A percentile compares a stretch with the other conserved stretches of the same genome.
Conservation (phyloP, 2,888 invertebrate species). For the Eledone cirrhosa region DNA sequence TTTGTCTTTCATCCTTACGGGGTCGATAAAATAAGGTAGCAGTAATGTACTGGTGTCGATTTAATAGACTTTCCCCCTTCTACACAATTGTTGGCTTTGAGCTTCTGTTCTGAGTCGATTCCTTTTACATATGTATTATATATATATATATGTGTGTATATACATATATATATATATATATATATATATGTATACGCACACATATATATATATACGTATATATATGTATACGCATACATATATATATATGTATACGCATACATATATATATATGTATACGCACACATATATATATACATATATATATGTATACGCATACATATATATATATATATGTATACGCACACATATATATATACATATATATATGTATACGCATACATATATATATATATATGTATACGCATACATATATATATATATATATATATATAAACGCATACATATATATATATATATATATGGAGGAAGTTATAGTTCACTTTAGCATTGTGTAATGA, state of each 20-base stretch:
- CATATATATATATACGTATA: too few relatives aligned
- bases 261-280: constrained; percentile 4
- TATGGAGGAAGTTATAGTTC: too few relatives aligned
- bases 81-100: too few relatives aligned
- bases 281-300: neutral
- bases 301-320: neutral
- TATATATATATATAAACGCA: neutral
- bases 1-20: too few relatives aligned
- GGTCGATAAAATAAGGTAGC: too few relatives aligned
- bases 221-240: constrained; percentile 18
- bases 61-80: too few relatives aligned
- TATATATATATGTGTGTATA: neutral
- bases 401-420: neutral
- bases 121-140: neutral
- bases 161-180: constrained; percentile 14
- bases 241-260: neutral
- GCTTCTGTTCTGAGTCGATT: too few relatives aligned
- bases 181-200: neutral
- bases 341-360: neutral
- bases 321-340: neutral
- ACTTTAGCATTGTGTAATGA: too few relatives aligned
- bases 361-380: neutral
- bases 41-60: too few relatives aligned
- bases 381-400: neutral
- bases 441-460: too few relatives aligned